Percentiles rank a stretch among this genome's conserved stretches.
Conservation (phyloP, 2,797 vertebrate genomes). For the Sebastes kiyomatsui region DNA sequence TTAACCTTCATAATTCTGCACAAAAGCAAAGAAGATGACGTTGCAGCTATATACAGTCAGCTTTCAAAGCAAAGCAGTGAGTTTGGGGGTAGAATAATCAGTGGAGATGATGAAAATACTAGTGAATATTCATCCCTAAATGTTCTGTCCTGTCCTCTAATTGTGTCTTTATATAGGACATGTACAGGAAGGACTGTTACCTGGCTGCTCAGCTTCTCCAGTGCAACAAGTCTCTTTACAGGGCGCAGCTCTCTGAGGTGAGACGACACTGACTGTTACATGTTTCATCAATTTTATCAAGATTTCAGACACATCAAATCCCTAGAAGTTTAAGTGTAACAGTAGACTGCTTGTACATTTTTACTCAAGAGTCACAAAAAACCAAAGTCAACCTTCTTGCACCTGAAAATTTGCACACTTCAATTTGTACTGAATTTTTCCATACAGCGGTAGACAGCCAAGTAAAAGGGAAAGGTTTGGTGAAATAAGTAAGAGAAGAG, state of each 20-base stretch:
- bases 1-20: not conserved
- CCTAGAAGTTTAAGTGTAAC: not conserved
- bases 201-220: constrained; percentile 97
- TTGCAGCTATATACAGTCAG: not conserved
- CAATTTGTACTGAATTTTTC: not conserved
- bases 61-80: not conserved
- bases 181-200: constrained; percentile 98
- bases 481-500: not conserved
- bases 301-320: not conserved
- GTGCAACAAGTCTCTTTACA: constrained; percentile 94
- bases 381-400: not conserved
- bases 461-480: not conserved
- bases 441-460: not conserved
- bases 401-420: not conserved
- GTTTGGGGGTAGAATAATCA: not conserved
- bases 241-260: constrained; percentile 95
- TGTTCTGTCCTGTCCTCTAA: not conserved
- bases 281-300: not conserved
- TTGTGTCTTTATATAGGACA: constrained; percentile 81
- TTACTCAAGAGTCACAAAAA: not conserved
- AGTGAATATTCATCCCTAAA: not conserved
- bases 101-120: not conserved
- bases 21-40: not conserved
- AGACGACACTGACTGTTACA: constrained; percentile 36
- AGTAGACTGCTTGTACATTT: not conserved